phyloP scores from a whole-genome alignment of 2,888 invertebrate genomes.

The Yponomeuta cagnagella region DNA sequence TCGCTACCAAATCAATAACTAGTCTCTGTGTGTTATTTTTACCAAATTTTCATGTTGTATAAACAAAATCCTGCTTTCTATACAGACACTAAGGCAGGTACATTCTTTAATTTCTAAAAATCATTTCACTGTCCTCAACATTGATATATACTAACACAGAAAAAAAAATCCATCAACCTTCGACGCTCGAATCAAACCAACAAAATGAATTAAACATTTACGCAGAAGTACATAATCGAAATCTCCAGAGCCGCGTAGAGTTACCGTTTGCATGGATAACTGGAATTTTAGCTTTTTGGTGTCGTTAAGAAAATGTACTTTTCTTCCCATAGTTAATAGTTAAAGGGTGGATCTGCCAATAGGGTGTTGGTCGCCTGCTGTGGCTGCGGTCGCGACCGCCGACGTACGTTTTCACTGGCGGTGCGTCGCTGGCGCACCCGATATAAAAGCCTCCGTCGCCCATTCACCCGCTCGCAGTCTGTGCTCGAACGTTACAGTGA shows the following conservation, averaged over 20 bases:
- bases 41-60: no score
- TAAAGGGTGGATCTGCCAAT: neutral
- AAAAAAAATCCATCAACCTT: neutral
- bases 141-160: neutral
- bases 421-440: constrained; percentile 57
- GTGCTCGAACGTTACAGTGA: constrained; percentile 73
- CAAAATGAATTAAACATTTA: neutral
- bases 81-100: no score
- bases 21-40: no score
- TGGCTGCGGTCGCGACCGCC: constrained; percentile 38
- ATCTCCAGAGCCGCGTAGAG: neutral
- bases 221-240: neutral
- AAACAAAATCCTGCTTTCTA: no score
- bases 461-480: constrained; percentile 75
- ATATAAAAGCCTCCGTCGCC: constrained; percentile 71
- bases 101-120: no score
- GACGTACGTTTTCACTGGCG: constrained; percentile 61
- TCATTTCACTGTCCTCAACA: no score
- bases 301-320: neutral
- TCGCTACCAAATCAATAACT: no score
- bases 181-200: neutral
- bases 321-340: neutral
- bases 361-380: constrained; percentile 30
- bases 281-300: neutral
- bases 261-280: neutral